These are phyloP conservation scores for Oegoconia quadripuncta DNA, from an alignment of 2,888 invertebrate genomes.

Conservation along the genomic window DNA sequence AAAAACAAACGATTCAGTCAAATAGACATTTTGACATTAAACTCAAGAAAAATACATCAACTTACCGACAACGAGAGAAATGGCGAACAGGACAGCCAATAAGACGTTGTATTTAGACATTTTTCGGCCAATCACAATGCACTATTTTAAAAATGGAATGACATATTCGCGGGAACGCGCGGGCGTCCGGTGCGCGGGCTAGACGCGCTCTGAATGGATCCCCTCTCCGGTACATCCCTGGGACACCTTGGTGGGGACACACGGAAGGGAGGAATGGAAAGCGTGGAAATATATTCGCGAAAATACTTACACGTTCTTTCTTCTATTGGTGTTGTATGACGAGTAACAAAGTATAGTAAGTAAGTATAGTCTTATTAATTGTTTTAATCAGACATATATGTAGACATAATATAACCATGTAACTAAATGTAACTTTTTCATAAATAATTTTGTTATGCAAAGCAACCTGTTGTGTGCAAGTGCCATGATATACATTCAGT, in stretches of 20 bases:
- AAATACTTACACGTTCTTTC: neutral
- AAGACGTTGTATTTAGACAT: slow-evolving; percentile 53
- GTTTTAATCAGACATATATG: too few relatives aligned
- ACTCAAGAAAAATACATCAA: slow-evolving; percentile 12
- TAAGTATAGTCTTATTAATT: too few relatives aligned
- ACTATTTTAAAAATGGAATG: slow-evolving; percentile 30
- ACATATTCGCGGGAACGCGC: slow-evolving; percentile 27
- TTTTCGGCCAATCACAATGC: slow-evolving; percentile 38
- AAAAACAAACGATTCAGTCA: too few relatives aligned
- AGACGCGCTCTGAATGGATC: slow-evolving; percentile 33
- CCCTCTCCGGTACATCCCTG: slow-evolving; percentile 12
- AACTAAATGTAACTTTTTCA: too few relatives aligned
- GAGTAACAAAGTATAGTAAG: too few relatives aligned
- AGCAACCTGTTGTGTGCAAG: too few relatives aligned
- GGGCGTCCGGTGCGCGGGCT: slow-evolving; percentile 41
- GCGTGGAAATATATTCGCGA: neutral
- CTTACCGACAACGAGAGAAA: slow-evolving; percentile 56
- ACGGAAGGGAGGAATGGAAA: slow-evolving; percentile 4
- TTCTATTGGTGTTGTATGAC: too few relatives aligned
- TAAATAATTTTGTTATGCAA: too few relatives aligned
- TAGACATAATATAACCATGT: too few relatives aligned
- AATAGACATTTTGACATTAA: too few relatives aligned
- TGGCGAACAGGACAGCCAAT: slow-evolving; percentile 45
- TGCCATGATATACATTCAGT: too few relatives aligned
- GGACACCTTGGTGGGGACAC: slow-evolving; percentile 9